These are phyloP conservation scores for Carassius auratus DNA, from an alignment of 2,113 vertebrate genomes.

Conservation along the genomic window DNA sequence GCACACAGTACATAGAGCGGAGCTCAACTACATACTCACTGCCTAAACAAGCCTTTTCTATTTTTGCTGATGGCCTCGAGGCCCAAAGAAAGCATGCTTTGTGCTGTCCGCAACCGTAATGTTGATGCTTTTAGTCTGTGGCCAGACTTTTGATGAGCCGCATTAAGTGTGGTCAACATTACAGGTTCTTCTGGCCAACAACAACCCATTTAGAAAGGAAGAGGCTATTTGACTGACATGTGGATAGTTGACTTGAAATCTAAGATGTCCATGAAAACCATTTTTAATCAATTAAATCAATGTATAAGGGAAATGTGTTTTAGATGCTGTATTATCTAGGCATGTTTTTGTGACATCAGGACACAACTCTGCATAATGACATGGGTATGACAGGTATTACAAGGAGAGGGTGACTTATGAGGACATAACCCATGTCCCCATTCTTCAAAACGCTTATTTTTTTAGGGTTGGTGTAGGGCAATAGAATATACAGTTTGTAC, in stretches of 20 bases:
- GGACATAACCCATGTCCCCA: no score
- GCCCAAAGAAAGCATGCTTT: background rate
- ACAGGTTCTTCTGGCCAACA: conserved; percentile 8
- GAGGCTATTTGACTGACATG: background rate
- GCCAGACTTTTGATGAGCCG: background rate
- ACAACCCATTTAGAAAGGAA: background rate
- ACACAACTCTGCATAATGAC: no score
- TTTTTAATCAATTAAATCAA: background rate
- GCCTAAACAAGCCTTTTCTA: background rate
- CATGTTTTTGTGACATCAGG: no score
- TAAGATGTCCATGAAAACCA: background rate
- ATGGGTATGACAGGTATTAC: no score
- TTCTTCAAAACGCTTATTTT: no score
- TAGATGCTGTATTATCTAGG: background rate
- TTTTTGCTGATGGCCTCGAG: conserved; percentile 15
- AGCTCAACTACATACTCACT: background rate
- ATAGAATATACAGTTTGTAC: no score
- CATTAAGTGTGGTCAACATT: conserved; percentile 11
- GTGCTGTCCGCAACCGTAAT: background rate
- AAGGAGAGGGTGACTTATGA: no score
- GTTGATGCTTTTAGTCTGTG: background rate
- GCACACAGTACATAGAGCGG: background rate
- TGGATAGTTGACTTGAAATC: background rate
- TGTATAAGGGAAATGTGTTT: background rate
- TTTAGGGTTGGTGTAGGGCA: no score